Base-by-base conservation (phyloP, 2,888 invertebrate species). In the Desoria tigrina region DNA sequence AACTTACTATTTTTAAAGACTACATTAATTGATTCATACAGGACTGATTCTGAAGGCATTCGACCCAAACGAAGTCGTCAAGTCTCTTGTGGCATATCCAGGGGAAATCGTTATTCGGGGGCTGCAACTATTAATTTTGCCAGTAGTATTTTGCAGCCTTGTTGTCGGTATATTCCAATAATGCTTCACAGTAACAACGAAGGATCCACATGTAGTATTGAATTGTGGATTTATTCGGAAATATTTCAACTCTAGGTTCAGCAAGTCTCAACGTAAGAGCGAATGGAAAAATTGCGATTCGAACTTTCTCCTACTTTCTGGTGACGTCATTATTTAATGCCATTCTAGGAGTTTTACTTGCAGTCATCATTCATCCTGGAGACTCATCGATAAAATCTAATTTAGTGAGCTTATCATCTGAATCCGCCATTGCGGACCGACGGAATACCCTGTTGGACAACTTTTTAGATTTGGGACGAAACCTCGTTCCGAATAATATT, bases 41-140 rank as follows among this genome's bases (percentile, higher is more conserved):
- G 16, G 23, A 42, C 53, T 32, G 1, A 32, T 24, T n/a, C 42
- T 75, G 2, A 75, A 74, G 37, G 59, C 60, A 27, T 55, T 69
- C 9, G 49, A 66, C 23, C 62, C 65, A 4, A 69, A 65, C 65
- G 72, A 66, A 4, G 60, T 59, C 18, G 28, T 71, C 23, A 51
- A 59, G 24, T 42, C 63, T 7, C 82, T 93, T 68, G 89, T 94
- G 74, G 88, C 91, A 1, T 94, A 93, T 79, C 94, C 94, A 2
- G 94, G 94, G 24, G 94, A 94, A 79, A 84, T 94, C 7, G 92
- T 94, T 79, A 91, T 94, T 90, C 86, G 94, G 74, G 84, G 92
- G 26, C 82, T 94, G 26, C 92, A 93, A 79, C 84, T 94, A 71
- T 89, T 94, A 87, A 92, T 94, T 76, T 81, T 94, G 54, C 94